Evolutionary conservation across 2,797 vertebrate genomes (phyloP), one percentile per base, ranked within the genome.

Genomic region (Pristis pectinata): DNA sequence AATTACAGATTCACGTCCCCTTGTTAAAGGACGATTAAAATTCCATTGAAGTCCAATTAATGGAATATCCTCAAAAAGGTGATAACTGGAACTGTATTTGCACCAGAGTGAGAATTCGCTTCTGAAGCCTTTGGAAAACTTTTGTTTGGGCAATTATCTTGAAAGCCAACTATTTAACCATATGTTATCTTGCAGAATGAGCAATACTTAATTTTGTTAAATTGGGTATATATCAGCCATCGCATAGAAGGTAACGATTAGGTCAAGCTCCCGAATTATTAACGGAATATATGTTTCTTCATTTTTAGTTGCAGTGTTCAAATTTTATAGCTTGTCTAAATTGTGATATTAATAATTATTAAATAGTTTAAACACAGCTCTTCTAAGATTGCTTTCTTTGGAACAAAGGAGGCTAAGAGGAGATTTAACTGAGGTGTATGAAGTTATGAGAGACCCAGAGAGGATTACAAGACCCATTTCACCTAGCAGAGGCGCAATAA

Each of bases 1-100:
- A 67, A 67, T 67, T 67, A 67, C 22, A 3, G 87, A 34, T 93
- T 19, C 67, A 34, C 67, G 93, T 93, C 41, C 67, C 24, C 92
- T 93, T 70, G 67, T 13, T 49, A 41, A 10, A 72, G 17, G 11
- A 53, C 49, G 44, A 93, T 74, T 17, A 74, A 74, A 49, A 41
- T 74, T 41, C 30, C 17, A 49, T 53, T 93, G 41, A 93, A 93
- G 92, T 41, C 67, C 92, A 74, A 93, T 74, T 44, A 93, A 53
- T 41, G 30, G 67, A 53, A 70, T 41, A 34, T 49, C 11, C 37
- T 72, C 49, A 22, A 72, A 53, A 93, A 93, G 41, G 41, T 11
- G 13, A 74, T 74, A 74, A 15, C 67, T 74, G 27, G 37, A 49
- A 72, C 74, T 70, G 92, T 11, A 93, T 49, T 53, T 34, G 70